A percentile compares a stretch with the other conserved stretches of the same genome.
Conservation (phyloP, 2,888 invertebrate genomes). For the Pandemis cinnamomeana region DNA sequence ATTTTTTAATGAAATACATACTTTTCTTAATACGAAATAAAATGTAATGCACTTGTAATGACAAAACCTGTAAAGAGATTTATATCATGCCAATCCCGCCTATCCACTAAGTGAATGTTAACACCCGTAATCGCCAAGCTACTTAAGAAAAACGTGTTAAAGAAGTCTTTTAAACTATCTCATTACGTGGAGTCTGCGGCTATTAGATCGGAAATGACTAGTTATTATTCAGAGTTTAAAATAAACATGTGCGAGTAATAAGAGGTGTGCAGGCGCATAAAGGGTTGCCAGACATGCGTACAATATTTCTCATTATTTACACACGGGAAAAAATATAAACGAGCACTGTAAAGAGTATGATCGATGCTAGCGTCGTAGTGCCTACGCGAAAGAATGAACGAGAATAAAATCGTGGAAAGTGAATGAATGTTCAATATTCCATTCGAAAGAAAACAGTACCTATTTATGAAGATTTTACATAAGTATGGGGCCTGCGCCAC, state of each 20-base stretch:
- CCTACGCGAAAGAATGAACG: too few relatives aligned
- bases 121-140: constrained; percentile 9
- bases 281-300: constrained; percentile 3
- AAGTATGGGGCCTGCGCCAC: too few relatives aligned
- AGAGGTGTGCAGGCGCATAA: constrained; percentile 8
- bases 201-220: constrained; percentile 31
- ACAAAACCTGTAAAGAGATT: background rate
- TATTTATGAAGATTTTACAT: too few relatives aligned
- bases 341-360: too few relatives aligned
- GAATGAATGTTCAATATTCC: too few relatives aligned
- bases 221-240: constrained; percentile 39
- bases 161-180: constrained; percentile 21
- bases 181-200: constrained; percentile 25
- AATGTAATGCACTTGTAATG: background rate
- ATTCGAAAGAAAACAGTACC: too few relatives aligned
- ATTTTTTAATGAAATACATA: background rate
- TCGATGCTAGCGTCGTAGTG: too few relatives aligned
- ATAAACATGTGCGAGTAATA: constrained; percentile 38
- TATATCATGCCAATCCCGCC: background rate
- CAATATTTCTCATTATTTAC: background rate
- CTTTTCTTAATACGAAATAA: background rate
- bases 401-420: too few relatives aligned
- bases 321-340: background rate
- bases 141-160: constrained; percentile 27
- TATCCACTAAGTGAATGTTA: constrained; percentile 18